Evolutionary conservation across 2,113 vertebrate genomes (phyloP), one percentile per base, ranked within the genome.

Genomic region (Eudorcas thomsonii): DNA sequence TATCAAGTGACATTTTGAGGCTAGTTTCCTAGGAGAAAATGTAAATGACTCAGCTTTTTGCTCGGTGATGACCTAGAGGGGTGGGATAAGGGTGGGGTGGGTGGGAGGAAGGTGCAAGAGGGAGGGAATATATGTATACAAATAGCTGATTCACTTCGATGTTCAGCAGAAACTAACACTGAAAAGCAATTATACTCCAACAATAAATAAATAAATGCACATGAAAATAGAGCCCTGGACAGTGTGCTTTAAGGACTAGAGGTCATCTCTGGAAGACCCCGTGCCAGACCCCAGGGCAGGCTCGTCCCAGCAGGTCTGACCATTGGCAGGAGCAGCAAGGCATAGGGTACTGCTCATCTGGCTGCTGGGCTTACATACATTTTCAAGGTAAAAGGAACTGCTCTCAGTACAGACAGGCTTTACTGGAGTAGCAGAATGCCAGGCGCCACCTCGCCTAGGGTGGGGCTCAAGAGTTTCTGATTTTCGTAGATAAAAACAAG

Each of bases 271-370:
- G 13, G 25, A 36, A 13, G 26, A 45, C 3, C 7, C 13, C 4
- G 2, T 11, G 33, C 7, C 7, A 4, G 78, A 26, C 39, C 8
- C 60, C 55, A 1, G 7, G 17, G 59, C 16, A 50, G 36, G 23
- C 43, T 82, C 52, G 60, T 14, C 17, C 19, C 12, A 45, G 6
- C 1, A 45, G 39, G 67, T 43, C 21, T 39, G 43, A 50, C 64
- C 64, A 5, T 21, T 11, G 7, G 60, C 67, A n/a, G 55, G 21
- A 54, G n/a, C 30, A 57, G 16, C 2, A 2, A 2, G 28, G 23
- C 52, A 14, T 0, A 0, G 1, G 39, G 50, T 64, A 13, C 9
- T 1, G 6, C 36, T 39, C n/a, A 21, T 36, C 67, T 12, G 16
- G 82, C 60, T 3, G 0, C 60, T 10, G 48, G 36, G 60, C 74